Base-by-base conservation (phyloP, 2,797 vertebrate genomes). In the Rhinoraja longicauda region DNA sequence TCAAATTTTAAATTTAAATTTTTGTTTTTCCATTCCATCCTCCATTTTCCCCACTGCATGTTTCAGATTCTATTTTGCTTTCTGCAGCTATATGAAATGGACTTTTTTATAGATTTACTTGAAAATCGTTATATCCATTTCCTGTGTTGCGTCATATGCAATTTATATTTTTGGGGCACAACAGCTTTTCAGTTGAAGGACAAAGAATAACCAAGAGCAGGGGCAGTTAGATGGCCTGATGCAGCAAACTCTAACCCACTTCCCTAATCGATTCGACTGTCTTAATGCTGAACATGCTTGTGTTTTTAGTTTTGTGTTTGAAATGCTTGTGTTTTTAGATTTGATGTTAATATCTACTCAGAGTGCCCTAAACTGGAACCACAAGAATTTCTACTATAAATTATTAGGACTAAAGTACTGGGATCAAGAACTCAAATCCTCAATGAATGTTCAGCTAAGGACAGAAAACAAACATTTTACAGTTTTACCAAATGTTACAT, bases 391-490 rank as follows among this genome's bases (percentile, higher is more conserved):
- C 59, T 26, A 57, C 53, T 57, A 59, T 15, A 59, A 26, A 57
- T 59, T 59, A 84, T 29, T 26, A 84, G 81, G 53, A 59, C 26
- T 59, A 15, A 84, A 84, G 81, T 59, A 26, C 81, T 29, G 84
- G 26, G 81, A 53, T 84, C 81, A 84, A 53, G 13, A 84, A 84
- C 24, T 26, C 45, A 59, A 84, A 84, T 84, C 59, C 53, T 84
- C 81, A 84, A 26, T 59, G 53, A 84, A 84, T 1, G 53, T 26
- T 84, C 84, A 84, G 53, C 26, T 53, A 78, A 19, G 53, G 21
- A 82, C 79, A n/a, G 45, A 84, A 84, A 84, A 82, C 21, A 82
- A 84, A 84, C 53, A 59, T 59, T 84, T 57, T 57, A 78, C 32
- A 84, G 81, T 59, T 53, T 59, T 59, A 59, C 3, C 59, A 29